Evolutionary conservation across 2,113 vertebrate genomes (phyloP).

Genomic region (Cyrtonyx montezumae): DNA sequence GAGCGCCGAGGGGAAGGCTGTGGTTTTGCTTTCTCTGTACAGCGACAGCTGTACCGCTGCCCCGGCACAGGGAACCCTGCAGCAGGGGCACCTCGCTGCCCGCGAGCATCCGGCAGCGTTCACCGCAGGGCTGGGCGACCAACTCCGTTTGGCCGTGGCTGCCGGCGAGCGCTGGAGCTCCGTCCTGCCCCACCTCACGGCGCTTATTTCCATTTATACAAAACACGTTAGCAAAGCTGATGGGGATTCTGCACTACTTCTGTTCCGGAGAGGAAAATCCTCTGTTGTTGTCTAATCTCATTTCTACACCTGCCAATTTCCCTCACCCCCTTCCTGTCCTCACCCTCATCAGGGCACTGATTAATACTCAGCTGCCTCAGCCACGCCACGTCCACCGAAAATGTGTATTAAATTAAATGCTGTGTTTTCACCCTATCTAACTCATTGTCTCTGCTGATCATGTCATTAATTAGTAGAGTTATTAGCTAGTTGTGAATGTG

Average conservation of each 20-base stretch:
- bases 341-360: constrained; percentile 43
- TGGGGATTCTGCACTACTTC: neutral
- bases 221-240: neutral
- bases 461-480: constrained; percentile 50
- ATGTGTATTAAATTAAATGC: constrained; percentile 38
- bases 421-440: constrained; percentile 13
- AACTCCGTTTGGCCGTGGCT: no score
- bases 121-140: neutral
- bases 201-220: neutral
- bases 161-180: neutral
- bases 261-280: constrained; percentile 14
- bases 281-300: constrained; percentile 62
- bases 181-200: neutral
- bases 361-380: constrained; percentile 57
- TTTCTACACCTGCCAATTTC: constrained; percentile 71
- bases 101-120: neutral
- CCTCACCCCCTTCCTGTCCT: constrained; percentile 6
- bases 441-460: constrained; percentile 68
- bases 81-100: neutral
- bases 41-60: neutral
- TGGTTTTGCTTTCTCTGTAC: rapidly evolving
- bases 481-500: constrained; percentile 39
- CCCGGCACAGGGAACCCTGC: neutral
- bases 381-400: constrained; percentile 31
- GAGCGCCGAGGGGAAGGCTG: neutral